Conservation (phyloP, 2,113 vertebrate species). For the Neogobius melanostomus region DNA sequence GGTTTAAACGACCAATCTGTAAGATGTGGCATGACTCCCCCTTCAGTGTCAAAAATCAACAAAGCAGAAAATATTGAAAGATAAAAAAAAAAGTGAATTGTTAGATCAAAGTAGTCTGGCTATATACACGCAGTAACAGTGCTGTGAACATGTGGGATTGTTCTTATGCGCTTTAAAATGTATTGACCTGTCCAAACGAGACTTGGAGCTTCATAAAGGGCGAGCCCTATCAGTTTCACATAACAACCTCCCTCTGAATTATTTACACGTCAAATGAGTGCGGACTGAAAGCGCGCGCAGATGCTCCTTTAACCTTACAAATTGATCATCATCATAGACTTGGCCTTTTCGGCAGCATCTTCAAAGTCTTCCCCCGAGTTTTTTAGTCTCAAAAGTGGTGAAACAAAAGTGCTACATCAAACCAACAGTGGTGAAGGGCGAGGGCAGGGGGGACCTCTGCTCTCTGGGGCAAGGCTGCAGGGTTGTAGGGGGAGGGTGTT, state of each 20-base stretch:
- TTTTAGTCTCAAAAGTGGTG: constrained; percentile 13
- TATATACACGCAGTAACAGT: background rate
- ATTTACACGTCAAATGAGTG: constrained; percentile 2
- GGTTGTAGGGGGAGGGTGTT: constrained; percentile 18
- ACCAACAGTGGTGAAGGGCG: constrained; percentile 25
- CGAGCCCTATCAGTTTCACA: background rate
- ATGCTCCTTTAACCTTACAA: constrained; percentile 31
- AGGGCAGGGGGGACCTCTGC: constrained; percentile 40
- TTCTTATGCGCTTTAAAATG: background rate
- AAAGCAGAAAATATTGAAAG: background rate
- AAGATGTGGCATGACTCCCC: background rate
- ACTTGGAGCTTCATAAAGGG: constrained; percentile 1
- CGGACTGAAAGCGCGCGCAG: constrained; percentile 12
- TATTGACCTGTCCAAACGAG: background rate
- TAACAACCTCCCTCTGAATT: constrained; percentile 10
- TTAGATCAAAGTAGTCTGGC: background rate
- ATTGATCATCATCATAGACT: constrained; percentile 31
- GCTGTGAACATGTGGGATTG: background rate
- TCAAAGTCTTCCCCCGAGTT: constrained; percentile 39
- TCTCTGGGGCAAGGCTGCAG: constrained; percentile 57
- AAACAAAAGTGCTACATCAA: constrained; percentile 45
- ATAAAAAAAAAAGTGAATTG: background rate
- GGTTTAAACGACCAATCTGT: background rate
- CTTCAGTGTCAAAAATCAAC: background rate
- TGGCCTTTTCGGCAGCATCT: constrained; percentile 19